Evolutionary conservation across 2,888 invertebrate species (phyloP), one percentile per base, ranked within the genome.

Genomic region (Drosophila nr. medialis): DNA sequence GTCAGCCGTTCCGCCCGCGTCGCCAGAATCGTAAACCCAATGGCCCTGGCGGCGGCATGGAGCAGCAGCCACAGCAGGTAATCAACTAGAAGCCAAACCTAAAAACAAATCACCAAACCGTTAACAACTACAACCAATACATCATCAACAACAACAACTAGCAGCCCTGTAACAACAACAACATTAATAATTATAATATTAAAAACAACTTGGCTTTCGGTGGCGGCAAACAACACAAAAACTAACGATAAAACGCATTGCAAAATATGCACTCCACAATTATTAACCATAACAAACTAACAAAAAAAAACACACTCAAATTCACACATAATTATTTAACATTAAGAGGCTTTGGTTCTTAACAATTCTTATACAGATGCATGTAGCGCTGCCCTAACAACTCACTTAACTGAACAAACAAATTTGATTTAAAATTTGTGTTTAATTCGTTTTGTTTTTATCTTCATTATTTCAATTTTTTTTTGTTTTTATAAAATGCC

Each of bases 31-130:
- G 92, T 77, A 92, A 91, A 69, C 88, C 90, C 62, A 92, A 91
- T 77, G 91, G 86, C 53, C 78, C 87, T 75, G 91, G 91, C 77
- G 91, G 91, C 76, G 91, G 87, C 66, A 75, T 87, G 82, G 85
- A 92, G 53, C 92, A 92, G 85, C 92, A 91, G 91, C 91, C 89
- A 74, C 91, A 92, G 85, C 92, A 92, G 92, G 92, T 92, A 92
- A 85, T 85, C 82, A 92, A 92, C 90, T 93, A 91, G 91, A 77
- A 66, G 67, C 69, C 73, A 79, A 76, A 54, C 7, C 13, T 24
- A 54, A 73, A 69, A 80, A 76, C 42, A 68, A 74, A 74, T 40
- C 75, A 83, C 69, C 67, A 75, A 75, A 24, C 15, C 75, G 79
- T 80, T 75, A 83, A 75, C 83, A 85, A 74, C 73, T 81, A 72